A percentile compares a stretch with the other conserved stretches of the same genome.
phyloP scores from a whole-genome alignment of 2,888 invertebrate genomes.

The Eubasilissa splendida region DNA sequence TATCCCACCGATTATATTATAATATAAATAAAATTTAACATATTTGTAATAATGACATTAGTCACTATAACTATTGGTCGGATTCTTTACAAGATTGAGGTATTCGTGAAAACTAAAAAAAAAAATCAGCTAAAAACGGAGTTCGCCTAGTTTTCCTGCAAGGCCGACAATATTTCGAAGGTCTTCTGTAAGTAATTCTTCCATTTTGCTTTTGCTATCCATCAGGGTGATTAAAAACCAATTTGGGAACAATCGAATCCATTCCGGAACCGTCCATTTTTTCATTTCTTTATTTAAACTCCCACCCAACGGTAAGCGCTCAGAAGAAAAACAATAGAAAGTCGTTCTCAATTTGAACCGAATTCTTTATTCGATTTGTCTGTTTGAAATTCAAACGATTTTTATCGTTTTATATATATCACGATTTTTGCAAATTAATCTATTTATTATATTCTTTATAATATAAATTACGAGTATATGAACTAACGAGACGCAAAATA shows the following conservation, averaged over 20 bases:
- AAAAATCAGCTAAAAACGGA: neutral
- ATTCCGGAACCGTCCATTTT: constrained; percentile 11
- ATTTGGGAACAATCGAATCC: constrained; percentile 58
- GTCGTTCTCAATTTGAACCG: constrained; percentile 8
- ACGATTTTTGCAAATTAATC: too few species aligned
- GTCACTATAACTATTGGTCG: too few species aligned
- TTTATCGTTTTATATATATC: neutral
- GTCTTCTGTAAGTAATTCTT: constrained; percentile 51
- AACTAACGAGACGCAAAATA: too few species aligned
- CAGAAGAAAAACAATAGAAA: constrained; percentile 27
- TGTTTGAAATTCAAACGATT: constrained; percentile 5
- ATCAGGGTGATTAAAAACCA: constrained; percentile 58
- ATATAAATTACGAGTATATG: too few species aligned
- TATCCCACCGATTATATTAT: too few species aligned
- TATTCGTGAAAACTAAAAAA: neutral
- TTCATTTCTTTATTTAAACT: constrained; percentile 22
- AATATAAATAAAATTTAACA: too few species aligned
- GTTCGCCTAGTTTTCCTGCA: neutral
- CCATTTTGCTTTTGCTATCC: constrained; percentile 51
- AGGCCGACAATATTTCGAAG: neutral
- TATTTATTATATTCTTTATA: too few species aligned
- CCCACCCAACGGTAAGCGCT: constrained; percentile 23
- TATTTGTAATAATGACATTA: too few species aligned
- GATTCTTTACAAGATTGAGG: too few species aligned
- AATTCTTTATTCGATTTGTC: constrained; percentile 5